These are phyloP conservation scores for Anas flavirostris DNA, from an alignment of 2,797 vertebrate genomes.

Conservation along the genomic window DNA sequence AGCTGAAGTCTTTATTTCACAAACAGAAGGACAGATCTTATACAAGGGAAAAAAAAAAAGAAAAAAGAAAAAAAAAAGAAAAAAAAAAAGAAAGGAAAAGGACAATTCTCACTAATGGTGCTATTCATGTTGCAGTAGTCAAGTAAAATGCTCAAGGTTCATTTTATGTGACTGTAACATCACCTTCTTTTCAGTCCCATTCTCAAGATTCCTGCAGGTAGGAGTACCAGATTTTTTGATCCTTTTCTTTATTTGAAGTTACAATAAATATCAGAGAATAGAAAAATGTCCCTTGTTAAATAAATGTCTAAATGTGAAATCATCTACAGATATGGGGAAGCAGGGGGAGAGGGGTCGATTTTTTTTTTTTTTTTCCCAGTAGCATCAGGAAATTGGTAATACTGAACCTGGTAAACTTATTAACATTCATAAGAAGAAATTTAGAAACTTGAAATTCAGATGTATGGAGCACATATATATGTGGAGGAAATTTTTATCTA, in stretches of 20 bases:
- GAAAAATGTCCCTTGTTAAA: background rate
- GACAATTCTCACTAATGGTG: background rate
- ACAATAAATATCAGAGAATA: background rate
- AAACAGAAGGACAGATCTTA: background rate
- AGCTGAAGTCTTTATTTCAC: conserved; percentile 8
- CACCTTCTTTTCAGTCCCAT: background rate
- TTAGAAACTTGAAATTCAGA: background rate
- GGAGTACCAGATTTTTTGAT: background rate
- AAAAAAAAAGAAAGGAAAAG: background rate
- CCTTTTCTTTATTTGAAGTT: background rate
- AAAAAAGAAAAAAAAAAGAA: background rate
- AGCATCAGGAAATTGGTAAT: background rate
- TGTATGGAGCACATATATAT: background rate
- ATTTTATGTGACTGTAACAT: background rate
- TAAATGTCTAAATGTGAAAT: background rate
- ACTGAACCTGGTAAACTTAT: background rate
- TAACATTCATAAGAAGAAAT: background rate
- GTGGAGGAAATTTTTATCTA: background rate
- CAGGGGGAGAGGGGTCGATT: too few relatives aligned
- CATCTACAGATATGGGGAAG: background rate
- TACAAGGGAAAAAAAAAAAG: background rate
- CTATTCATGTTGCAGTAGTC: background rate
- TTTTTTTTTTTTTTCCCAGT: background rate
- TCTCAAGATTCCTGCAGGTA: background rate
- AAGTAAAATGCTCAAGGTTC: background rate